Conservation (phyloP, 2,797 vertebrate genomes). For the Loriculus beryllinus region DNA sequence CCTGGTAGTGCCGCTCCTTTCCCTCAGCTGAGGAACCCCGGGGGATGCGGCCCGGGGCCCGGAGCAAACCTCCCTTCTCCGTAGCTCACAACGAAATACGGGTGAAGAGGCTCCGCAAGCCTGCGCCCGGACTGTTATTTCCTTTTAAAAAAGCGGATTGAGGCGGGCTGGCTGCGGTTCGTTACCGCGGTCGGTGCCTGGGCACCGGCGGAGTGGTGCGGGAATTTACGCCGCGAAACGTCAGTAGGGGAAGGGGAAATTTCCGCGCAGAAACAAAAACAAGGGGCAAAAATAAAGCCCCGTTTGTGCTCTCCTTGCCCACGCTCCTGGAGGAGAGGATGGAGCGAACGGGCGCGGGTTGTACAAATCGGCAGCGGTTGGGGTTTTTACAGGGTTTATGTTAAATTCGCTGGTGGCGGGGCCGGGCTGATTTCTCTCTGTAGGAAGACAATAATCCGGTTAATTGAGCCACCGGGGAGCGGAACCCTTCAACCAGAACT, state of each 20-base stretch:
- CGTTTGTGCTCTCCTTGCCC: not conserved
- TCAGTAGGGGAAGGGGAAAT: not conserved
- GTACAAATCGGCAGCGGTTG: not conserved
- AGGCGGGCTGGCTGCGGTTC: not conserved
- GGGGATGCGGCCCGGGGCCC: not conserved
- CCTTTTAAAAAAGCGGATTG: not conserved
- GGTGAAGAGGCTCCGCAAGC: not conserved
- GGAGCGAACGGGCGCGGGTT: not conserved
- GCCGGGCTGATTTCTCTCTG: constrained; percentile 80
- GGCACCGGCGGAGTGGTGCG: not conserved
- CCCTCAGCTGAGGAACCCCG: not conserved
- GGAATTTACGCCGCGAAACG: not conserved
- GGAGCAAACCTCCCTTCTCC: not conserved
- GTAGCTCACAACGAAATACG: not conserved
- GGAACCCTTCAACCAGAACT: constrained; percentile 80
- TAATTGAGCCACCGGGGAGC: constrained; percentile 95
- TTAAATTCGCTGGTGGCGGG: constrained; percentile 54
- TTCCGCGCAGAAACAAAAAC: not conserved
- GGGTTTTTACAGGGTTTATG: not conserved
- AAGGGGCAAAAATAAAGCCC: not conserved
- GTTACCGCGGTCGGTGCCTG: not conserved
- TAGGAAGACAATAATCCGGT: constrained; percentile 93
- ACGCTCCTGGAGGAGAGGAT: not conserved
- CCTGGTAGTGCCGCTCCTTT: not conserved
- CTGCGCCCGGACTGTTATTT: not conserved